phyloP scores from a whole-genome alignment of 2,888 invertebrate species.

The Sepioteuthis lessoniana region DNA sequence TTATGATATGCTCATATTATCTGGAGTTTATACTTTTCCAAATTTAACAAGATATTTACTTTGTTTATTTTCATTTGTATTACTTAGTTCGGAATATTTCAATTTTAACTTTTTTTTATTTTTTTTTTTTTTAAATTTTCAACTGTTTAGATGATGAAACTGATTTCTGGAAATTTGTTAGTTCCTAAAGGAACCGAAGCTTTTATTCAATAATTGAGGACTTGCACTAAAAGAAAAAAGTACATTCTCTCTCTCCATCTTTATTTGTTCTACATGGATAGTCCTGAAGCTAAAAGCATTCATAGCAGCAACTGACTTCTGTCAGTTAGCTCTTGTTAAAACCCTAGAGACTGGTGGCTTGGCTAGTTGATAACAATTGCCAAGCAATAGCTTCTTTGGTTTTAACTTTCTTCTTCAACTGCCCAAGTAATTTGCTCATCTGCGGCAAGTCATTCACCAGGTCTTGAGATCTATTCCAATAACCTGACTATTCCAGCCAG shows the following conservation, averaged over 20 bases:
- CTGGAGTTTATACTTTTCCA: constrained; percentile 45
- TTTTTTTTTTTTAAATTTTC: too few species aligned
- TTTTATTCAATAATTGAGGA: neutral
- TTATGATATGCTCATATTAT: neutral
- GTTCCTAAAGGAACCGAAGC: neutral
- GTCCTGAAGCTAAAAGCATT: neutral
- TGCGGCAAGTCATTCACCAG: constrained; percentile 37
- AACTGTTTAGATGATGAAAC: neutral
- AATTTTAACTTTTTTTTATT: too few species aligned
- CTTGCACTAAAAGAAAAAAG: neutral
- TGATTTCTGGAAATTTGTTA: neutral
- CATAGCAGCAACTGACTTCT: constrained; percentile 14
- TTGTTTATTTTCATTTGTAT: neutral
- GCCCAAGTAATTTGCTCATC: constrained; percentile 14
- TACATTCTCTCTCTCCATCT: neutral
- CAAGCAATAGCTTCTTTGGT: constrained; percentile 48
- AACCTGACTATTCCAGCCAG: constrained; percentile 41
- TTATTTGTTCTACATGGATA: neutral
- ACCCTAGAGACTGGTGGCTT: constrained; percentile 48
- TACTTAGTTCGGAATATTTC: neutral
- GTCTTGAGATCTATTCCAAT: constrained; percentile 34
- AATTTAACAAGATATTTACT: neutral
- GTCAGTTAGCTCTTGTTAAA: constrained; percentile 42
- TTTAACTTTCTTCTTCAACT: constrained; percentile 40
- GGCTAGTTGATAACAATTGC: constrained; percentile 45